Evolutionary conservation across 2,113 vertebrate species (phyloP).

Genomic region (Zapornia atra): DNA sequence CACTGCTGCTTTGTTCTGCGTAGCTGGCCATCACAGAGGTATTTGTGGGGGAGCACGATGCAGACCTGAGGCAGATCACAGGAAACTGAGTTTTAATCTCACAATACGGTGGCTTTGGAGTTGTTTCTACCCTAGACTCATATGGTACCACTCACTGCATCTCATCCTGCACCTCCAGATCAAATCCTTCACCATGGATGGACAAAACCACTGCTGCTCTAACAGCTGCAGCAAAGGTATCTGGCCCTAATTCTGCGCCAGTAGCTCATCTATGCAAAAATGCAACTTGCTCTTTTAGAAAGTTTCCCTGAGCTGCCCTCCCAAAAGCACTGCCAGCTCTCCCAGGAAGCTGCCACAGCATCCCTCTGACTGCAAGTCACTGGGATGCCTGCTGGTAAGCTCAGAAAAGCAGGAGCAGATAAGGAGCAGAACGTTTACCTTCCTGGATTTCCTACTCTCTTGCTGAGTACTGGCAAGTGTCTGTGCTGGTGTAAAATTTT

Average conservation of each 20-base stretch:
- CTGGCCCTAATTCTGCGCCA: not conserved
- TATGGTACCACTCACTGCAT: not conserved
- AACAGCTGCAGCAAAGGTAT: not conserved
- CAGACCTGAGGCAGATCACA: not conserved
- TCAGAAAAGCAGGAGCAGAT: not conserved
- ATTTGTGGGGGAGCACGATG: not conserved
- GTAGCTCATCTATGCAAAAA: not conserved
- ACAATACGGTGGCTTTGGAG: not conserved
- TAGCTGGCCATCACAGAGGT: not conserved
- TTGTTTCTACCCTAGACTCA: not conserved
- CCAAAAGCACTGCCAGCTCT: not conserved
- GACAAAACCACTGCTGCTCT: not conserved
- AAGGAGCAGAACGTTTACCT: not conserved
- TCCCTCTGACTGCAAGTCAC: not conserved
- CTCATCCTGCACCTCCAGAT: not conserved
- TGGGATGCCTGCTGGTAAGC: not conserved
- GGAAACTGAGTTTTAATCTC: not conserved
- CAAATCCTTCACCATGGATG: not conserved
- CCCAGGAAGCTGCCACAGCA: not conserved
- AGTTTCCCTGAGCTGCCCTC: not conserved
- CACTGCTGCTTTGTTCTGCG: not conserved
- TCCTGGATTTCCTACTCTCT: not conserved
- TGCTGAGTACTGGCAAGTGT: not conserved
- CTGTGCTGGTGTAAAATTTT: not conserved
- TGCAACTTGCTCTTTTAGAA: not conserved